Conservation (phyloP, 1,140 invertebrate genomes). For the Phthorimaea operculella region DNA sequence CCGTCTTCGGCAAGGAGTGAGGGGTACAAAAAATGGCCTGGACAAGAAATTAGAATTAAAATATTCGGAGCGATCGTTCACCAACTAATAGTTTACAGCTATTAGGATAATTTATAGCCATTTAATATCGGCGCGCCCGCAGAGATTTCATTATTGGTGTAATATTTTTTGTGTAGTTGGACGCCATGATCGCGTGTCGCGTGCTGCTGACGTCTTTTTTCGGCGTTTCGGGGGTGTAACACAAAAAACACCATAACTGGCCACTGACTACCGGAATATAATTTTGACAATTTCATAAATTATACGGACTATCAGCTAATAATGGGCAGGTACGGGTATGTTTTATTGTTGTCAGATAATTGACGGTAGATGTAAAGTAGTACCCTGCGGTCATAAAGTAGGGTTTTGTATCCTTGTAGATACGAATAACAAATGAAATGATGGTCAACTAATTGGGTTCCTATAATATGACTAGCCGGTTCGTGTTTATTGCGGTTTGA, state of each 20-base stretch:
- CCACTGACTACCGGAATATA: conserved; percentile 66
- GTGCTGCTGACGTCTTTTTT: conserved; percentile 57
- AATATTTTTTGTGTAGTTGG: conserved; percentile 42
- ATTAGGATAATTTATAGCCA: conserved; percentile 66
- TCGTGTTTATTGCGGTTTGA: not conserved
- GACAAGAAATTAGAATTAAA: conserved; percentile 17
- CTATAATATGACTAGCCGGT: too few relatives aligned
- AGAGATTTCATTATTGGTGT: conserved; percentile 59
- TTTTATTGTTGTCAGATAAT: conserved; percentile 30
- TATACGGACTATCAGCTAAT: conserved; percentile 54
- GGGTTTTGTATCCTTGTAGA: not conserved
- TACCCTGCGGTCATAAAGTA: not conserved
- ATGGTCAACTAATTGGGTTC: not conserved
- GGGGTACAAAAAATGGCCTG: conserved; percentile 7
- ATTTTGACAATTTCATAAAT: conserved; percentile 66
- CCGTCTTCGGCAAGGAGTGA: conserved; percentile 16
- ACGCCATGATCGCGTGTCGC: conserved; percentile 60
- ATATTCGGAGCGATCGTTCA: conserved; percentile 15
- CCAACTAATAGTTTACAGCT: conserved; percentile 46
- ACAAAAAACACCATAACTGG: conserved; percentile 58
- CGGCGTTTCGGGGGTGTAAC: conserved; percentile 37
- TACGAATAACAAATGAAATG: not conserved
- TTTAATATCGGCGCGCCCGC: conserved; percentile 55
- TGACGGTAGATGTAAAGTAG: not conserved
- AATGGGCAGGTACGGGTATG: conserved; percentile 47